Conservation (phyloP, 1,140 invertebrate genomes). For the Aporrectodea caliginosa region DNA sequence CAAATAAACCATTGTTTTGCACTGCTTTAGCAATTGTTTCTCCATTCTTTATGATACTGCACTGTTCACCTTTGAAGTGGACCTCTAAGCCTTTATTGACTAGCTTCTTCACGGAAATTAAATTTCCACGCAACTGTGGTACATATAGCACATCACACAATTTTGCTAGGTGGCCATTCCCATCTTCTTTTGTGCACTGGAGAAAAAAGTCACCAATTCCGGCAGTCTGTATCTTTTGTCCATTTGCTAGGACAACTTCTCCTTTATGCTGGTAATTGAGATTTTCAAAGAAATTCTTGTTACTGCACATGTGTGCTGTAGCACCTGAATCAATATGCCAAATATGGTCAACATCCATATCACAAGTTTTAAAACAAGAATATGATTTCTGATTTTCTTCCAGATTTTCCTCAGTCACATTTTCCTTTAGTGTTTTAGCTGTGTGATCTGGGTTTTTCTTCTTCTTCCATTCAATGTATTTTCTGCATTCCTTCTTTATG, state of each 20-base stretch:
- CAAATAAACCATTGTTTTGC: conserved; percentile 13
- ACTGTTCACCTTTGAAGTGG: conserved; percentile 6
- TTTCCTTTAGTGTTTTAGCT: neutral
- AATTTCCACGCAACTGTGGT: conserved; percentile 22
- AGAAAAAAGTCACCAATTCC: conserved; percentile 10
- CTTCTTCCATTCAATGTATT: neutral
- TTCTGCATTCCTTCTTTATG: neutral
- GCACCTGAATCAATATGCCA: conserved; percentile 28
- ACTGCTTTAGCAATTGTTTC: neutral
- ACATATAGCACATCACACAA: conserved; percentile 26
- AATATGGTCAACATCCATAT: neutral
- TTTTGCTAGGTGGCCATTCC: neutral
- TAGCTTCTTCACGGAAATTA: conserved; percentile 24
- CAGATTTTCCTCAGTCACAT: neutral
- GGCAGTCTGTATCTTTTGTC: neutral
- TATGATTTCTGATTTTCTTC: neutral
- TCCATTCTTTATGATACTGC: conserved; percentile 8
- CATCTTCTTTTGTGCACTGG: neutral
- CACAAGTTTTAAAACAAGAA: neutral
- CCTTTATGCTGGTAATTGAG: conserved; percentile 4
- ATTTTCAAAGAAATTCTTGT: conserved; percentile 5
- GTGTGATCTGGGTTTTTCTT: neutral
- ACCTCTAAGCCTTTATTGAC: neutral
- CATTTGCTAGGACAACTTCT: conserved; percentile 2
- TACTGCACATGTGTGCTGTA: conserved; percentile 13